Evolutionary conservation across 2,113 vertebrate genomes (phyloP).

Genomic region (Varanus komodoensis): DNA sequence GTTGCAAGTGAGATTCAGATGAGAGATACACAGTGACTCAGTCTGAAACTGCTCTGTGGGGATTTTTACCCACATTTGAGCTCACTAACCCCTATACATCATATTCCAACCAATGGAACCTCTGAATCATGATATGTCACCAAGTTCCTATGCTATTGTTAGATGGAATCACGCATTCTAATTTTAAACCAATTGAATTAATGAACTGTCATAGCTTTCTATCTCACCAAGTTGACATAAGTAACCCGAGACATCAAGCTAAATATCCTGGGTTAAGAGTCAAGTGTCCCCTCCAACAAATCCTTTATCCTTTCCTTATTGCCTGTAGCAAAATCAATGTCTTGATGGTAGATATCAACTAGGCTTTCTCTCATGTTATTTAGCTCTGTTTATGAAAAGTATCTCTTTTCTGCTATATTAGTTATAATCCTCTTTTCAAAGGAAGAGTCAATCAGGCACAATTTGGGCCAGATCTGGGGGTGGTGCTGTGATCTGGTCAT

Average conservation of each 20-base stretch:
- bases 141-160: neutral
- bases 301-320: neutral
- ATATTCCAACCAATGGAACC: neutral
- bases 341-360: neutral
- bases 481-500: neutral
- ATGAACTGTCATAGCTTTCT: neutral
- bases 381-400: neutral
- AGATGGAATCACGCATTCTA: neutral
- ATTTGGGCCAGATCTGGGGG: neutral
- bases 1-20: neutral
- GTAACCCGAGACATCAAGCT: neutral
- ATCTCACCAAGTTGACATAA: neutral
- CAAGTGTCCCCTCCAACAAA: neutral
- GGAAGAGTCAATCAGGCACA: neutral
- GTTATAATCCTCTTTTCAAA: neutral
- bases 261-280: neutral
- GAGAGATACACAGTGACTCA: neutral
- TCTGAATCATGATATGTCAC: neutral
- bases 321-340: neutral
- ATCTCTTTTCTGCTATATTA: rapidly evolving
- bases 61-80: neutral
- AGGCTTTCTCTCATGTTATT: neutral
- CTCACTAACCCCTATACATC: neutral
- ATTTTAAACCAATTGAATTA: neutral
- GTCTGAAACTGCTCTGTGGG: neutral